A percentile compares a stretch with the other conserved stretches of the same genome.
Evolutionary conservation across 2,113 vertebrate species (phyloP).

Genomic region (Myodes glareolus): DNA sequence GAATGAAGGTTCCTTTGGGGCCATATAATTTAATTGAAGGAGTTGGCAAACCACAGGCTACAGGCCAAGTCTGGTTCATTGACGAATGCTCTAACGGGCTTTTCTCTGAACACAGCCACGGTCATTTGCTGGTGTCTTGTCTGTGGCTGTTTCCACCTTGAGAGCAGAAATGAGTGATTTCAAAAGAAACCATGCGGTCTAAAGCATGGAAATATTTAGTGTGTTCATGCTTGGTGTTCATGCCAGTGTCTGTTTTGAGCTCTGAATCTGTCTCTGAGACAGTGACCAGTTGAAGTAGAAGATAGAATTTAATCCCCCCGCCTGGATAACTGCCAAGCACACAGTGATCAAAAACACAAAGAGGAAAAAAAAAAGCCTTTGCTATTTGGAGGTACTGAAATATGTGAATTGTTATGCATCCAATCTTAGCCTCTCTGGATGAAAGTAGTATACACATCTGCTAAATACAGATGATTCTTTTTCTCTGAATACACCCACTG

Average conservation of each 20-base stretch:
- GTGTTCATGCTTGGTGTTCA: neutral
- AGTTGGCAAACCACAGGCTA: neutral
- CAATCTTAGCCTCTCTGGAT: neutral
- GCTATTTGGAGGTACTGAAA: neutral
- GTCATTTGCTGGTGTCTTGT: neutral
- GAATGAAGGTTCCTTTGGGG: constrained; percentile 3
- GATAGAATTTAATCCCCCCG: neutral
- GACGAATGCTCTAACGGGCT: neutral
- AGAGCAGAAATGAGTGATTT: neutral
- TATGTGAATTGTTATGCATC: neutral
- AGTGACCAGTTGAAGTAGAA: neutral
- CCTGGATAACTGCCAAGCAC: neutral
- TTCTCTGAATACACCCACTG: neutral
- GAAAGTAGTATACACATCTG: neutral
- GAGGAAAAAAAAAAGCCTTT: constrained; percentile 4
- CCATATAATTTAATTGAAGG: constrained; percentile 44
- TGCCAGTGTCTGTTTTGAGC: neutral
- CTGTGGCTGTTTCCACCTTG: neutral
- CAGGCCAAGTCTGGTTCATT: neutral
- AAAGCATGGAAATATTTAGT: neutral
- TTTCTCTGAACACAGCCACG: constrained; percentile 29
- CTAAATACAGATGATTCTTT: neutral
- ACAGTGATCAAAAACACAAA: neutral
- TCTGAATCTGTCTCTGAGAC: neutral
- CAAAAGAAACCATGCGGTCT: neutral